Base-by-base conservation (phyloP, 1,140 invertebrate species). In the Cepaea nemoralis region DNA sequence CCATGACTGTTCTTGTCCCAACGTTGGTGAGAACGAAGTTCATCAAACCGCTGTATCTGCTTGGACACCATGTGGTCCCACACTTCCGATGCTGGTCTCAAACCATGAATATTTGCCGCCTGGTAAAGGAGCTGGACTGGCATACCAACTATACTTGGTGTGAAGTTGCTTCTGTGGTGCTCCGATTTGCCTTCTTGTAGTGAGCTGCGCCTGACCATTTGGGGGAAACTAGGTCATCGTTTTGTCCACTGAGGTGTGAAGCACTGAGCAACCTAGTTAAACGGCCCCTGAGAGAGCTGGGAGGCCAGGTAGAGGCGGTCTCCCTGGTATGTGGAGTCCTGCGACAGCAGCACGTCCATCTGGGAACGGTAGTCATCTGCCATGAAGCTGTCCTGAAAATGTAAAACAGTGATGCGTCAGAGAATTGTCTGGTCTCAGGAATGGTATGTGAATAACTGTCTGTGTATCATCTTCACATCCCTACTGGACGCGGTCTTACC, bases 261-360 rank as follows among this genome's bases (percentile, higher is more conserved):
- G 33, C 77, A 69, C 31, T 69, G 3, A 69, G 66, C 48, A 27
- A 31, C 63, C 87, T 90, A 90, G 86, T 90, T 89, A 85, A 90
- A 90, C 39, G 88, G 88, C 82, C 93, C 93, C 85, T 92, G 92
- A 45, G 94, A 94, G 84, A 89, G 89, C 87, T 89, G 91, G 45
- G 91, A 94, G 33, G 87, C 94, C 87, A 94, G 95, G 77, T 93
- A 94, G 81, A 94, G 94, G 79, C 95, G 92, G 85, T 95, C 95
- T 67, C 94, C 95, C 92, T 97, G 96, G 92, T 97, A 98, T 82
- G 96, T 96, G 16, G 96, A 97, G 92, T 99, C 97, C 92, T 99
- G 97, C 5, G 97, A 98, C 84, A 99, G 92, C 82, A 99, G 93
- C 67, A 96, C 96, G 89, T 98, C 97, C 93, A 97, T 96, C 91